A percentile compares a stretch with the other conserved stretches of the same genome.
Evolutionary conservation across 2,113 vertebrate species (phyloP).

Genomic region (Sterrhoptilus dennistouni): DNA sequence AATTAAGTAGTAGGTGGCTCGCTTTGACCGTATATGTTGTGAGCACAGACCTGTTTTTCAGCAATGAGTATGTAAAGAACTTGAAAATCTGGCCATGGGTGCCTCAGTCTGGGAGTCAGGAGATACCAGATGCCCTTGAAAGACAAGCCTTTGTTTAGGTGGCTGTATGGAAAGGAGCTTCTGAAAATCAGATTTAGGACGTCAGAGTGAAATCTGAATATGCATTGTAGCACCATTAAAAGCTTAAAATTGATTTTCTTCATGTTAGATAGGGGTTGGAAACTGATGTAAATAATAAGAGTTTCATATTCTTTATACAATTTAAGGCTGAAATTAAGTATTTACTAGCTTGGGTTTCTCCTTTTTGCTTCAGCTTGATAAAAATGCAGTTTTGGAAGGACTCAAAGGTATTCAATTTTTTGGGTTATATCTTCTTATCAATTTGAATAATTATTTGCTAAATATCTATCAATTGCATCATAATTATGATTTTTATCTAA

Average conservation of each 20-base stretch:
- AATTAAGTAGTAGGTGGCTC: not conserved
- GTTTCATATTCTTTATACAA: not conserved
- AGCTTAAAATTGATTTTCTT: not conserved
- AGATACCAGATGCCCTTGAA: not conserved
- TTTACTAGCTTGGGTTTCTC: not conserved
- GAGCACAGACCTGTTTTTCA: constrained; percentile 44
- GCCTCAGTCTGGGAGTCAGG: not conserved
- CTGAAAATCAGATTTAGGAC: not conserved
- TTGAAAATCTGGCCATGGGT: constrained; percentile 31
- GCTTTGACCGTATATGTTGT: not conserved
- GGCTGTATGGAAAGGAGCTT: not conserved
- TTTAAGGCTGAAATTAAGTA: not conserved
- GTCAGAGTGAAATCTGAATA: not conserved
- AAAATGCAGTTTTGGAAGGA: not conserved
- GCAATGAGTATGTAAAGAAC: not conserved
- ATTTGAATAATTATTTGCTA: not conserved
- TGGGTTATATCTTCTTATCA: not conserved
- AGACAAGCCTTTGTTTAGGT: not conserved
- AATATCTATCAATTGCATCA: not conserved
- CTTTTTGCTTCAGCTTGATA: not conserved
- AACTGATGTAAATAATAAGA: not conserved
- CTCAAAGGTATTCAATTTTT: not conserved
- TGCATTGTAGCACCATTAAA: not conserved
- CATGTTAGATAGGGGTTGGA: not conserved
- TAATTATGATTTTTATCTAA: not conserved